Evolutionary conservation across 2,888 invertebrate genomes (phyloP).

Genomic region (Spodoptera littoralis): DNA sequence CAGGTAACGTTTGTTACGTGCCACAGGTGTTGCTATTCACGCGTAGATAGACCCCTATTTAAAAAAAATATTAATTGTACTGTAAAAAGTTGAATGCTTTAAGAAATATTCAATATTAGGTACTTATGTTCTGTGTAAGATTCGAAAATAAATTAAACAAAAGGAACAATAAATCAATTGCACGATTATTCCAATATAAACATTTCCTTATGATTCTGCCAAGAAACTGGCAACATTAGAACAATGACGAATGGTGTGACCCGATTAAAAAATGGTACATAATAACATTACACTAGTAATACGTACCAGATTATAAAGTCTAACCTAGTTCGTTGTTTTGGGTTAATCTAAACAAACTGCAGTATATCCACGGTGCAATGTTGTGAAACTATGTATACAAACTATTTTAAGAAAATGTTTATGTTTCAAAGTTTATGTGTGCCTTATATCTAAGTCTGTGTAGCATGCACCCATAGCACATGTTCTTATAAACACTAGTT

Average conservation of each 20-base stretch:
- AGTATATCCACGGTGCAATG: slow-evolving; percentile 22
- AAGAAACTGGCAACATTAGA: slow-evolving; percentile 6
- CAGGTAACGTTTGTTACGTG: slow-evolving; percentile 25
- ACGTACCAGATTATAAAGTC: slow-evolving; percentile 31
- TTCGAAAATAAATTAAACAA: no score
- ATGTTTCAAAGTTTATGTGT: slow-evolving; percentile 2
- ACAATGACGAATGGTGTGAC: slow-evolving; percentile 20
- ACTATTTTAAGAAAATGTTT: slow-evolving; percentile 42
- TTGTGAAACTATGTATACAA: slow-evolving; percentile 36
- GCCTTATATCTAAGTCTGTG: slow-evolving; percentile 11
- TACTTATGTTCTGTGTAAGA: no score
- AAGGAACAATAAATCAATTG: no score
- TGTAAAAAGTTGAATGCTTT: no score
- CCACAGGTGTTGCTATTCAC: slow-evolving; percentile 16
- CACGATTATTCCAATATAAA: background rate
- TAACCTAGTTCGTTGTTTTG: slow-evolving; percentile 49
- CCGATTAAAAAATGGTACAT: slow-evolving; percentile 35
- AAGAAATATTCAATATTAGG: no score
- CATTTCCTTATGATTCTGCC: background rate
- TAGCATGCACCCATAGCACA: background rate
- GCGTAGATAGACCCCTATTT: no score
- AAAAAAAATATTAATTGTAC: no score
- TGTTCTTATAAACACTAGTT: no score
- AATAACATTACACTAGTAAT: slow-evolving; percentile 22
- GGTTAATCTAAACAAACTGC: slow-evolving; percentile 44